Evolutionary conservation across 2,888 invertebrate genomes (phyloP), one percentile per base, ranked within the genome.

Genomic region (Phragmatobia fuliginosa): DNA sequence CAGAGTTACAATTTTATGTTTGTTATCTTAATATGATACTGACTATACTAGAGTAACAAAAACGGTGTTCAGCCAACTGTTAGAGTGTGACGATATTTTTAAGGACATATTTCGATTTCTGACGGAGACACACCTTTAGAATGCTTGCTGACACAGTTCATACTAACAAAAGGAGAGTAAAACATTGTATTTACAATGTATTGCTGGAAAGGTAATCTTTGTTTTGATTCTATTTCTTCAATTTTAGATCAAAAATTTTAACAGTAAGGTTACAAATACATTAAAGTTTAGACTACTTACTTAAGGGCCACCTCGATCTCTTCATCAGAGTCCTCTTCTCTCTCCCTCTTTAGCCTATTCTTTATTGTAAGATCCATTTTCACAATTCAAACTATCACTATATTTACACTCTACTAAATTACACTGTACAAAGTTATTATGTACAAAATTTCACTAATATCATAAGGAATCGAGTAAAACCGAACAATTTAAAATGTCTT

Each of bases 351-450:
- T 69, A 92, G 76, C 76, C 91, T 91, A 75, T 90, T 18, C 18
- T 41, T 90, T 79, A 94, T 80, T 25, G 94, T 91, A 36, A 94
- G 87, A 94, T 94, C 94, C 94, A 94, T 94, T 76, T 82, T 86
- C 70, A 84, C 83, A 84, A 76, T 80, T 74, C 77, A 77, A 72
- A 82, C 76, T 41, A 83, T 66, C 45, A 70, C 69, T 65, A 61
- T 81, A 79, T 77, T 65, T 82, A 87, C 84, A 88, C 84, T 84
- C 72, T 79, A 87, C 80, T 84, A 62, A 74, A 82, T 66, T 78
- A 71, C 68, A 82, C 45, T 45, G 8, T 8, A 45, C 18, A 18
- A 45, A 45, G 6, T 67, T 82, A 87, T 83, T 88, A 84, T 84
- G 72, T 79, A 87, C 80, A 83, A 61, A 73, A 82, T 66, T 78